phyloP scores from a whole-genome alignment of 1,140 invertebrate genomes.

The Apolygus lucorum region DNA sequence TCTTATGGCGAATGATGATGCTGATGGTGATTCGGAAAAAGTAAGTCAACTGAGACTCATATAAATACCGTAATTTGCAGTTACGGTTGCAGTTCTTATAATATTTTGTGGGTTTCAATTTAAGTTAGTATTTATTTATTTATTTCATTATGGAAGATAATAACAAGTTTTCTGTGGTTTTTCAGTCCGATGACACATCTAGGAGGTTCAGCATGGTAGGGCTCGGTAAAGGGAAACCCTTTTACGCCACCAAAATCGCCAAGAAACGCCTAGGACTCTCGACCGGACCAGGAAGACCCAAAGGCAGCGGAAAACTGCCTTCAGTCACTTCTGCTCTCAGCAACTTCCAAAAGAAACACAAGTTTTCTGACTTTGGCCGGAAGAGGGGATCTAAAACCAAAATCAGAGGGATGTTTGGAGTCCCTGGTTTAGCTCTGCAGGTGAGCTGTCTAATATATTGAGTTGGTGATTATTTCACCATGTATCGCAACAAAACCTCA shows the following conservation, averaged over 20 bases:
- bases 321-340: constrained; percentile 41
- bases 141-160: too few relatives aligned
- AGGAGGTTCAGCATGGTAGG: constrained; percentile 41
- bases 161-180: too few relatives aligned
- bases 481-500: not conserved
- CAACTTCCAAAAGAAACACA: constrained; percentile 58
- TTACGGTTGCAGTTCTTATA: too few relatives aligned
- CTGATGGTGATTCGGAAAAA: constrained; percentile 33
- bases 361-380: constrained; percentile 59
- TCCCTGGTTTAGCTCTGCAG: constrained; percentile 65
- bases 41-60: constrained; percentile 16
- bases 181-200: constrained; percentile 39
- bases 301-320: constrained; percentile 38
- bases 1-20: constrained; percentile 45
- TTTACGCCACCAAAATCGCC: constrained; percentile 62
- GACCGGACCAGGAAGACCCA: constrained; percentile 45
- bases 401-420: constrained; percentile 74
- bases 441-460: constrained; percentile 30
- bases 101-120: too few relatives aligned
- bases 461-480: not conserved
- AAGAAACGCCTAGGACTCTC: constrained; percentile 59
- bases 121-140: too few relatives aligned
- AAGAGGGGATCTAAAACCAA: constrained; percentile 75
- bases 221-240: constrained; percentile 69
- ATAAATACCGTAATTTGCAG: too few relatives aligned